Conservation (phyloP, 2,113 vertebrate species). For the Andinoacara biseriatus region DNA sequence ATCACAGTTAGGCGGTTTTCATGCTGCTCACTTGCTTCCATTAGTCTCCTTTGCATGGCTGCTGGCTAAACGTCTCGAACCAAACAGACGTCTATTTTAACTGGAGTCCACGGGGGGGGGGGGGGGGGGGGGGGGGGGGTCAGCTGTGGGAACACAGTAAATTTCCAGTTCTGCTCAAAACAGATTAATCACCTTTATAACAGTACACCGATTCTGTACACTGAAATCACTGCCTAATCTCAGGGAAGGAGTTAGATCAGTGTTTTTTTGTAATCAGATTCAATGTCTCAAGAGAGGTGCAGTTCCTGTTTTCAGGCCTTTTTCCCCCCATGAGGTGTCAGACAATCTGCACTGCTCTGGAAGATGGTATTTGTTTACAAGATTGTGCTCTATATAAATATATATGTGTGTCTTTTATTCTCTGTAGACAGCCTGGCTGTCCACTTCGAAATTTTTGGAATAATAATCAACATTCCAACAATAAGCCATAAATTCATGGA, state of each 20-base stretch:
- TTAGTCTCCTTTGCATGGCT: constrained; percentile 53
- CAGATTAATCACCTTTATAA: constrained; percentile 49
- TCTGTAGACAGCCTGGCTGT: constrained; percentile 45
- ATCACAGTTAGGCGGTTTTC: constrained; percentile 1
- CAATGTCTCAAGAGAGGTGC: constrained; percentile 52
- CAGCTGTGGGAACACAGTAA: constrained; percentile 25
- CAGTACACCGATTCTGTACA: constrained; percentile 61
- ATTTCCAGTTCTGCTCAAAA: constrained; percentile 36
- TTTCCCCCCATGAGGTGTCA: constrained; percentile 43
- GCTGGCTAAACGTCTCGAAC: constrained; percentile 24
- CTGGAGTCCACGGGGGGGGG: constrained; percentile 4
- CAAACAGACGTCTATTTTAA: constrained; percentile 24
- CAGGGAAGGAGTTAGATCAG: constrained; percentile 80
- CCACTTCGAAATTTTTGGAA: constrained; percentile 40
- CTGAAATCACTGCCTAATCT: constrained; percentile 81
- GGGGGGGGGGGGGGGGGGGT: background rate
- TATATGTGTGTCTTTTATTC: constrained; percentile 41
- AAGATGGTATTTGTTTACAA: constrained; percentile 74
- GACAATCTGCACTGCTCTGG: constrained; percentile 66
- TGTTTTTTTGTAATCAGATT: constrained; percentile 71
- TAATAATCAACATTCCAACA: constrained; percentile 70
- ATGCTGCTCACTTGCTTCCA: constrained; percentile 47
- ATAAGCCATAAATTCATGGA: constrained; percentile 66
- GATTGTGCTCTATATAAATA: constrained; percentile 35
- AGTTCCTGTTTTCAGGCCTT: constrained; percentile 52